These are phyloP conservation scores for Calliphora vicina DNA, from an alignment of 1,140 invertebrate species.

Conservation along the genomic window DNA sequence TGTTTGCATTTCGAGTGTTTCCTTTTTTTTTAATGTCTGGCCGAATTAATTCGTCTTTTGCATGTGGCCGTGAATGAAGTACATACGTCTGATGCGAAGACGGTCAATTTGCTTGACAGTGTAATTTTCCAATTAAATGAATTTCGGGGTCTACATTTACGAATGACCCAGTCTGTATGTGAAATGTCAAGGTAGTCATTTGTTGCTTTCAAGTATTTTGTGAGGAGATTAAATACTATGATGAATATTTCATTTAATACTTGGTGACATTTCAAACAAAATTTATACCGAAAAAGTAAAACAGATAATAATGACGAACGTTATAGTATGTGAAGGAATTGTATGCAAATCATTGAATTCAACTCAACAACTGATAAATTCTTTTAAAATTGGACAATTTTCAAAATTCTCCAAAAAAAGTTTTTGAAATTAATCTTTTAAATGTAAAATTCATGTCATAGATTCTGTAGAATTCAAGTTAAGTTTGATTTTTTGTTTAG, in stretches of 20 bases:
- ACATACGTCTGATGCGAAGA: conserved; percentile 18
- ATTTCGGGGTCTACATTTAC: neutral
- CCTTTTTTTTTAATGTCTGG: conserved; percentile 14
- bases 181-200: conserved; percentile 25
- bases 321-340: neutral
- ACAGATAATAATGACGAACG: neutral
- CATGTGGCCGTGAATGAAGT: conserved; percentile 10
- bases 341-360: conserved; percentile 4
- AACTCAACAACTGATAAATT: neutral
- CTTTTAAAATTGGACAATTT: neutral
- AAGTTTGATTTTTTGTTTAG: too few species aligned
- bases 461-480: too few species aligned
- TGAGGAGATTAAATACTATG: conserved; percentile 13
- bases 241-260: conserved; percentile 32
- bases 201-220: neutral
- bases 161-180: conserved; percentile 7
- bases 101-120: conserved; percentile 18
- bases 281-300: neutral
- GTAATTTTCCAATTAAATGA: conserved; percentile 35
- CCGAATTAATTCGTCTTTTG: conserved; percentile 21
- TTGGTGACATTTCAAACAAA: conserved; percentile 23
- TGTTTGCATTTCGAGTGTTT: neutral
- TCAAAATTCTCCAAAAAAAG: too few species aligned
- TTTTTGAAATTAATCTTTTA: too few species aligned
- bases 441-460: too few species aligned